Base-by-base conservation (phyloP, 2,888 invertebrate genomes). In the Palloptera scutellata region DNA sequence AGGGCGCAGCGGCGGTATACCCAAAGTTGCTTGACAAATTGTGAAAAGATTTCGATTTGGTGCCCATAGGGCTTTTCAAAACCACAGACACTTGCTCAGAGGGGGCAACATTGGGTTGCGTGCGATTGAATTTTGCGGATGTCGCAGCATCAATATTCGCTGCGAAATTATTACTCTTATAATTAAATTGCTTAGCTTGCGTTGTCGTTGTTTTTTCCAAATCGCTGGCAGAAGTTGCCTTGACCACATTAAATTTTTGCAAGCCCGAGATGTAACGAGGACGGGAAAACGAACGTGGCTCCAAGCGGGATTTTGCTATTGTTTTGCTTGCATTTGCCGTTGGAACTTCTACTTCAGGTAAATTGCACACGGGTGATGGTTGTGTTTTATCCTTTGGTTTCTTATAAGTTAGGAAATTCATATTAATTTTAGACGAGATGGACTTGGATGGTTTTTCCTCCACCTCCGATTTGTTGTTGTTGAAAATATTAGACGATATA, bases 1-100 rank as follows among this genome's bases (percentile, higher is more conserved):
- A 64, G 11, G 45, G 40, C 1, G 52, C 59, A 20, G 48, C 41
- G 42, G 59, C 57, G 57, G 19, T 62, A 54, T 64, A 70, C 12
- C 70, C 71, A 54, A 73, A 72, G 68, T 75, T 70, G 40, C 70
- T 74, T 11, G 75, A 72, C 67, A 85, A 73, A 72, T 85, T 85
- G 68, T 84, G 83, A 77, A 84, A 83, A 20, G 85, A 85, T 69
- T 85, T 85, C 8, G 85, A 83, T 75, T 85, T 85, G 17, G 79
- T 80, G 54, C 85, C 85, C 84, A 85, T 83, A 5, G 85, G 84
- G 72, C 84, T 84, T 67, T 83, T 84, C 1, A 84, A 70, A 30
- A 30, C 30, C 6, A 2, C 30, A 30, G 30, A 30, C 30, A 30
- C 30, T 30, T 30, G 2, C 45, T 82, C 81, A 3, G 30, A 48